Evolutionary conservation across 2,113 vertebrate species (phyloP), one percentile per base, ranked within the genome.

Genomic region (Cyprinodon tularosa): DNA sequence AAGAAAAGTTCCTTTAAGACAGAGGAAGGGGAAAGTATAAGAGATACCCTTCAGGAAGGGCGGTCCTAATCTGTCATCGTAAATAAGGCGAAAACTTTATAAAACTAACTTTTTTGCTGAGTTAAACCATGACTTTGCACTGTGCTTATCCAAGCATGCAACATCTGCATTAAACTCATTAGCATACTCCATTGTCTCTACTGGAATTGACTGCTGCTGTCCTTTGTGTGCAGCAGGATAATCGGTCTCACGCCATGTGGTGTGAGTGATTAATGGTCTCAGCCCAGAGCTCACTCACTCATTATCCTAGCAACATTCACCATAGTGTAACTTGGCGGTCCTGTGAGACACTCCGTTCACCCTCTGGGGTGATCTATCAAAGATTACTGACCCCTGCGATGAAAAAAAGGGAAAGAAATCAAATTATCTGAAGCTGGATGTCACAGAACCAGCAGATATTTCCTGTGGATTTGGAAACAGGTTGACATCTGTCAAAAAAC

Each of bases 311-410:
- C 86, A 68, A 69, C 39, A 66, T 83, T 81, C 78, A 57, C 83
- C 22, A 74, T 71, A 72, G 73, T 63, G 77, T 65, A 39, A 67
- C 22, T 76, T 69, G 12, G 72, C 45, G 47, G 73, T 44, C 71
- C 12, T 60, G 82, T 62, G 76, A 86, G 85, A 88, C 89, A 77
- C 80, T 70, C 77, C 75, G 76, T 62, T 7, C 42, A 11, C 68
- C 81, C 84, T 86, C 86, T 3, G 1, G 86, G 83, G 90, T 90
- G 86, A 92, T 92, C 92, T 88, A 91, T 92, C 91, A 92, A 44
- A 74, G 78, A 88, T 81, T 84, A 86, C 76, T 87, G 90, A 92
- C 89, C 78, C 67, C 48, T 47, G 44, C 61, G 4, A 29, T 29
- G 66, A 5, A 69, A 72, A 20, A 50, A 76, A 29, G 29, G 29